A percentile compares a stretch with the other conserved stretches of the same genome.
Conservation (phyloP, 2,113 vertebrate genomes). For the Cyanoliseus patagonus region DNA sequence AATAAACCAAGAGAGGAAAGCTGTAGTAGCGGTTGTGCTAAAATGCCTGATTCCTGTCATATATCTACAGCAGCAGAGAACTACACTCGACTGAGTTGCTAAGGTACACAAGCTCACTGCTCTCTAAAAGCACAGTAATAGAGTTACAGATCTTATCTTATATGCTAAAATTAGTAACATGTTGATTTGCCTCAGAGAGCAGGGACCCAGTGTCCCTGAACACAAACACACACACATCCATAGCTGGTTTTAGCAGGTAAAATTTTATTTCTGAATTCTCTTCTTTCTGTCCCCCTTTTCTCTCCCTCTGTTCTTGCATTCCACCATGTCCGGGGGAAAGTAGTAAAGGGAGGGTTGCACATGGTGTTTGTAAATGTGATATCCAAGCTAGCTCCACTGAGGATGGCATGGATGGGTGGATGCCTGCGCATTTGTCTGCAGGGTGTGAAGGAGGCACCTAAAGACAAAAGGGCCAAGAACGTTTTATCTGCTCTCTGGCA, state of each 20-base stretch:
- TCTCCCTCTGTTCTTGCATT: background rate
- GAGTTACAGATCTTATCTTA: background rate
- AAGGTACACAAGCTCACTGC: background rate
- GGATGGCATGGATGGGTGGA: rapidly evolving
- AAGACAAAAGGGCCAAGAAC: background rate
- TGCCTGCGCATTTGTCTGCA: rapidly evolving
- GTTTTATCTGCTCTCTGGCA: background rate
- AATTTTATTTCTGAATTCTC: background rate
- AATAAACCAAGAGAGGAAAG: background rate
- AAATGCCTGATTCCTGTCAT: background rate
- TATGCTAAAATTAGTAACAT: background rate
- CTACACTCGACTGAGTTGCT: background rate
- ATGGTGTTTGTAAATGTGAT: background rate
- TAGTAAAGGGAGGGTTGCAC: background rate
- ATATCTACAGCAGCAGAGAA: background rate
- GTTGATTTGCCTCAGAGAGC: background rate
- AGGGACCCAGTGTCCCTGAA: background rate
- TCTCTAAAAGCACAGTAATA: background rate
- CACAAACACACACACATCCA: background rate
- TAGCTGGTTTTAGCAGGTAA: background rate
- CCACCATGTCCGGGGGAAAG: background rate
- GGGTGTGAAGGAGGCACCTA: background rate
- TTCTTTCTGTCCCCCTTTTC: background rate
- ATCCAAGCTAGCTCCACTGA: background rate
- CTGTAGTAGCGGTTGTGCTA: background rate